phyloP scores from a whole-genome alignment of 2,113 vertebrate genomes.

The Ammodytes marinus region DNA sequence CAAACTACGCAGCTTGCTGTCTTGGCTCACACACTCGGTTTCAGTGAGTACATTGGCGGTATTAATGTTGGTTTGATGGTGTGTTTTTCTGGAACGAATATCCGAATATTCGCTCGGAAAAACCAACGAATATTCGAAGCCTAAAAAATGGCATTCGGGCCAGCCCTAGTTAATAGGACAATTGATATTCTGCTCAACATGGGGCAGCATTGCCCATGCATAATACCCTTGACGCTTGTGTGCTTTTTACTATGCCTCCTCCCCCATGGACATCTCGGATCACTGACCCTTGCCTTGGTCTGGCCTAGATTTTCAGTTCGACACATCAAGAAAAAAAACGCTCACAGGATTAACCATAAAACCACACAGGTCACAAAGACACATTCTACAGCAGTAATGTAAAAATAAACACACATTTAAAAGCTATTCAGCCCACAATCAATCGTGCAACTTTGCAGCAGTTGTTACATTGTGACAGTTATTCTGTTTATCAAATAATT shows the following conservation, averaged over 20 bases:
- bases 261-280: slow-evolving; percentile 20
- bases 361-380: slow-evolving; percentile 14
- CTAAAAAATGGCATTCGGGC: too few species aligned
- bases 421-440: neutral
- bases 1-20: too few species aligned
- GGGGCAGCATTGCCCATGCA: neutral
- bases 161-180: neutral
- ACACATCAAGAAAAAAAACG: neutral
- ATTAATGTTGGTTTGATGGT: too few species aligned
- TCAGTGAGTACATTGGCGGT: too few species aligned
- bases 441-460: slow-evolving; percentile 17
- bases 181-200: slow-evolving; percentile 20
- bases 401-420: neutral
- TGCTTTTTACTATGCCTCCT: neutral
- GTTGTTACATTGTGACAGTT: slow-evolving; percentile 17
- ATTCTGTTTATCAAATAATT: slow-evolving; percentile 24
- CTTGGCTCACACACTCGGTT: too few species aligned
- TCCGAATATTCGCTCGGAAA: too few species aligned
- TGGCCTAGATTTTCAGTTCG: slow-evolving; percentile 55
- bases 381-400: neutral
- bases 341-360: slow-evolving; percentile 8
- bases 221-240: slow-evolving; percentile 29
- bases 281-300: slow-evolving; percentile 35
- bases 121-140: too few species aligned
- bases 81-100: too few species aligned